Percentiles rank a stretch among this genome's conserved stretches.
These are phyloP conservation scores for Harmothoe impar DNA, from an alignment of 2,888 invertebrate species.

Conservation along the genomic window DNA sequence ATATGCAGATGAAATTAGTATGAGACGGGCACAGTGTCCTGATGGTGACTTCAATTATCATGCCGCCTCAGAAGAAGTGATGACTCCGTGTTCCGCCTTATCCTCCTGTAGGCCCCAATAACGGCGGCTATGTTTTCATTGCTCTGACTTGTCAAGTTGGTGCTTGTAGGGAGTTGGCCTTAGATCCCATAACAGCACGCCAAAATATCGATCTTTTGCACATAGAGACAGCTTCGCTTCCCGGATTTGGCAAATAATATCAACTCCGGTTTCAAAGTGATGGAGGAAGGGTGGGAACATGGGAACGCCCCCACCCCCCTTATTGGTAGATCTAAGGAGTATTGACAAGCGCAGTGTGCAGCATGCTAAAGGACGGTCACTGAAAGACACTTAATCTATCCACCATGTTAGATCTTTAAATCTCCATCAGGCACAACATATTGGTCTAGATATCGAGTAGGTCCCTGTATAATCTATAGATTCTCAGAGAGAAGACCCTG, in stretches of 20 bases:
- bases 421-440: too few species aligned
- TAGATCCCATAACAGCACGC: not conserved
- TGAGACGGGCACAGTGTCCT: not conserved
- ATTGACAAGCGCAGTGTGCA: too few species aligned
- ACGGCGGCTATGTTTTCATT: not conserved
- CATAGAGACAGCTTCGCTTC: not conserved
- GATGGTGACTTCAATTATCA: slow-evolving; percentile 14
- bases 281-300: not conserved
- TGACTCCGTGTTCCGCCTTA: not conserved
- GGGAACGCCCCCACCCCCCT: too few species aligned
- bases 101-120: not conserved
- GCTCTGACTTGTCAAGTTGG: not conserved
- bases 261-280: not conserved
- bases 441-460: too few species aligned
- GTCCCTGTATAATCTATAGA: too few species aligned
- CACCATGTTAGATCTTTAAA: too few species aligned
- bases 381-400: too few species aligned
- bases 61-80: not conserved
- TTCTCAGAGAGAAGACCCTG: not conserved
- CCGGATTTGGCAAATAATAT: slow-evolving; percentile 18
- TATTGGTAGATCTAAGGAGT: too few species aligned
- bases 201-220: not conserved
- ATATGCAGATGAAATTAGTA: slow-evolving; percentile 46
- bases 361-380: too few species aligned
- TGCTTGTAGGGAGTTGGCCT: not conserved